These are phyloP conservation scores for Typhlomys cinereus DNA, from an alignment of 2,113 vertebrate genomes.

Conservation along the genomic window DNA sequence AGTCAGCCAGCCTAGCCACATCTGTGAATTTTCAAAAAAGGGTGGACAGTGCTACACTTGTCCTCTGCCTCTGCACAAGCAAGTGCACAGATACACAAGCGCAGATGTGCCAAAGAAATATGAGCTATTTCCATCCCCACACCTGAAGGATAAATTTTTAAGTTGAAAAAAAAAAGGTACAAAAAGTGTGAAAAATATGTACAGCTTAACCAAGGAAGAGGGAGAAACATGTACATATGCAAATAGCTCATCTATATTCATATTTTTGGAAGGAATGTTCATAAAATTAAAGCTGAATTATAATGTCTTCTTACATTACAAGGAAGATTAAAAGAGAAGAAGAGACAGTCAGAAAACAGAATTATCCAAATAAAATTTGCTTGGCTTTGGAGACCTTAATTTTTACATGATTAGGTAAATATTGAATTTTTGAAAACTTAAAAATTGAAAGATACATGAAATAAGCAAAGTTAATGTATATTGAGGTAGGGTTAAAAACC, in stretches of 20 bases:
- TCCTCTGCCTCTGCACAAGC: not conserved
- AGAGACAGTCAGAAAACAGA: not conserved
- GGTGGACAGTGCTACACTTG: not conserved
- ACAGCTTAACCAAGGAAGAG: slow-evolving; percentile 14
- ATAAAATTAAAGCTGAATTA: not conserved
- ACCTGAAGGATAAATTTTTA: not conserved
- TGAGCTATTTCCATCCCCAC: not conserved
- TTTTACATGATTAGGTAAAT: slow-evolving; percentile 31
- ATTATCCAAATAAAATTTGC: not conserved
- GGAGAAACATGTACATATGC: not conserved
- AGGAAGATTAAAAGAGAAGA: not conserved
- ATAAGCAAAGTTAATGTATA: slow-evolving; percentile 9
- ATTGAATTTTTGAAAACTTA: not conserved
- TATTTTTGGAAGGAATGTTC: not conserved
- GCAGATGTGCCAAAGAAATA: not conserved
- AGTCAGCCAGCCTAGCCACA: not conserved
- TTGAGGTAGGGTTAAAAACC: not conserved
- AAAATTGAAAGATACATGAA: slow-evolving; percentile 50
- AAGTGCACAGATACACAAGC: not conserved
- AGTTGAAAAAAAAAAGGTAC: not conserved
- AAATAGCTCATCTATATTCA: not conserved
- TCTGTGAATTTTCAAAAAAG: not conserved
- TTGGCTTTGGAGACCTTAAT: slow-evolving; percentile 17
- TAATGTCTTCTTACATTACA: not conserved
- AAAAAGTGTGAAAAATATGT: not conserved